Conservation (phyloP, 1,140 invertebrate genomes). For the Penaeus chinensis region DNA sequence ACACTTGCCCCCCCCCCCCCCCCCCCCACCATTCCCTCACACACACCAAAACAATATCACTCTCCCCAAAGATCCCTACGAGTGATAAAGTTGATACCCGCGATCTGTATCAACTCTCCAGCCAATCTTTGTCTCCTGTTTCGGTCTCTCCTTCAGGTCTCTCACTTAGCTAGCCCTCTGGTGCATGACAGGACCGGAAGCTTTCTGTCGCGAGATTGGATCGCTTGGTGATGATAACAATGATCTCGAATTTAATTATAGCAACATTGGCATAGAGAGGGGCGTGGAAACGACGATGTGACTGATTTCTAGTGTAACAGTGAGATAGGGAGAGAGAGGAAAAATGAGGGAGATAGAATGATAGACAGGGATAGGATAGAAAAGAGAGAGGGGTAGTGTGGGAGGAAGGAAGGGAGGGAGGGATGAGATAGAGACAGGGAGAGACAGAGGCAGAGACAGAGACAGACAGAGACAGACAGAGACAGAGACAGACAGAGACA, state of each 20-base stretch:
- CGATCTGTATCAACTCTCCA: background rate
- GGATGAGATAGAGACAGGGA: background rate
- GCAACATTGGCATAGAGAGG: background rate
- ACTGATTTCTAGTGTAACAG: background rate
- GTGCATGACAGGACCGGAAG: background rate
- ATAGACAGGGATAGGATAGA: background rate
- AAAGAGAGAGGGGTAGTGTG: background rate
- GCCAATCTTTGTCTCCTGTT: background rate
- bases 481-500: slow-evolving; percentile 11
- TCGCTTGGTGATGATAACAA: too few species aligned
- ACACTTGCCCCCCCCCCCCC: slow-evolving; percentile 14
- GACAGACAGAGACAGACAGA: background rate
- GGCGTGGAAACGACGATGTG: background rate
- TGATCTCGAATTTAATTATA: too few species aligned
- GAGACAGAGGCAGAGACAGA: background rate
- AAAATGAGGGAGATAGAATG: background rate
- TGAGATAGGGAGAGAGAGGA: background rate
- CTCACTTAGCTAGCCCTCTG: background rate
- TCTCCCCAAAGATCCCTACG: too few species aligned
- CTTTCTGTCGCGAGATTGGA: too few species aligned
- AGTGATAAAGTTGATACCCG: background rate
- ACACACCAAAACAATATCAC: background rate
- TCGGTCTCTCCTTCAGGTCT: background rate
- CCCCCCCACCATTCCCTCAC: background rate
- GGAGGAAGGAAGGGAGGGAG: background rate